Evolutionary conservation across 2,888 invertebrate species (phyloP).

Genomic region (Deroplatys truncata): DNA sequence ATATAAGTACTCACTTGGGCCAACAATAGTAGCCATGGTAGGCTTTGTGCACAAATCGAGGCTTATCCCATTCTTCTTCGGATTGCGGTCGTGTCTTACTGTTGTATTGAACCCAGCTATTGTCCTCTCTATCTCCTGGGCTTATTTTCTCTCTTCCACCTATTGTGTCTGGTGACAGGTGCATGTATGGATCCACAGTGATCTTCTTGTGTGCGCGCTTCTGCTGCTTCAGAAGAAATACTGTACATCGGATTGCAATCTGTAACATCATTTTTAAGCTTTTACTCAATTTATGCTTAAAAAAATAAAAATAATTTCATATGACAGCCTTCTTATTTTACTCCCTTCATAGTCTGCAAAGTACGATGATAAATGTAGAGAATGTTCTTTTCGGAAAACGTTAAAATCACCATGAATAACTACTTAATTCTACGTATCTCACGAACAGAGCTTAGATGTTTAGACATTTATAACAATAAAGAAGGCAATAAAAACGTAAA

Average conservation of each 20-base stretch:
- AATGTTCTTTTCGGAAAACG: no score
- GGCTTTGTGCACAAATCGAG: conserved; percentile 64
- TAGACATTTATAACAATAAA: no score
- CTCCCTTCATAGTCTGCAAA: no score
- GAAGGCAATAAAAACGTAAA: no score
- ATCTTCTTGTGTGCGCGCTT: conserved; percentile 62
- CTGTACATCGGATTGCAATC: conserved; percentile 58
- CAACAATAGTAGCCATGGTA: conserved; percentile 55
- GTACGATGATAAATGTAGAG: no score
- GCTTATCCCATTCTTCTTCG: conserved; percentile 69
- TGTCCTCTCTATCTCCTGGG: conserved; percentile 63
- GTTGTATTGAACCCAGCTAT: conserved; percentile 71
- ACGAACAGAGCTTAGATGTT: no score
- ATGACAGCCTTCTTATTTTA: no score
- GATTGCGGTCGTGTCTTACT: conserved; percentile 55
- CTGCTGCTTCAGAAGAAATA: conserved; percentile 65
- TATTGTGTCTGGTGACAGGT: conserved; percentile 39
- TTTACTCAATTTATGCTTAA: neutral
- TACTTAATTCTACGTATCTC: no score
- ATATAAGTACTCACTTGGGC: conserved; percentile 43
- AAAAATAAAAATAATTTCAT: neutral
- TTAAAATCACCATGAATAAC: no score
- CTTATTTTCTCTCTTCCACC: conserved; percentile 34
- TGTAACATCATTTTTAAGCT: conserved; percentile 20
- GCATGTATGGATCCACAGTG: conserved; percentile 52